A percentile compares a stretch with the other conserved stretches of the same genome.
phyloP scores from a whole-genome alignment of 2,113 vertebrate species.

The Ciconia boyciana region DNA sequence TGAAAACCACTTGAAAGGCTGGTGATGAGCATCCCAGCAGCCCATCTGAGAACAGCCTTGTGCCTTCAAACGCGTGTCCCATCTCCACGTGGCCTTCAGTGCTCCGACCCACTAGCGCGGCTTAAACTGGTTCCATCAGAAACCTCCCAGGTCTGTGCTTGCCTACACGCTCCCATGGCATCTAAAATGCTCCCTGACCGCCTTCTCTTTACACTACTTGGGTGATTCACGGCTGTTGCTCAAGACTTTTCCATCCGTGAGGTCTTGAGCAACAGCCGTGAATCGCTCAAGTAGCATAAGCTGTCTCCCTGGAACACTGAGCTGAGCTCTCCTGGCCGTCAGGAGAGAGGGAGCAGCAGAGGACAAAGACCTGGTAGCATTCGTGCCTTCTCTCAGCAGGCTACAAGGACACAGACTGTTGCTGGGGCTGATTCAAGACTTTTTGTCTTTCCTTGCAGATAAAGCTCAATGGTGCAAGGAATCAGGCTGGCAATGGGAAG shows the following conservation, averaged over 20 bases:
- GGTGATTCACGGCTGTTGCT: neutral
- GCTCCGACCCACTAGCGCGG: rapidly evolving
- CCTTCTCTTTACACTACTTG: neutral
- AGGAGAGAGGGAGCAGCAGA: neutral
- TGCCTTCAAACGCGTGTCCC: rapidly evolving
- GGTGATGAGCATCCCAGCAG: neutral
- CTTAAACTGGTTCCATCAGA: neutral
- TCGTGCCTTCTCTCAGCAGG: neutral
- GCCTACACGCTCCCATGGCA: neutral
- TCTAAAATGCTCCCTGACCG: neutral
- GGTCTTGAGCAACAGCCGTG: neutral
- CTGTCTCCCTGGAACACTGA: neutral
- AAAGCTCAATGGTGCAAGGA: neutral
- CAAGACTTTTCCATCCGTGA: neutral
- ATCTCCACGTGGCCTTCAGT: rapidly evolving
- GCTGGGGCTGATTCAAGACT: neutral
- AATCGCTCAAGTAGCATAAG: rapidly evolving
- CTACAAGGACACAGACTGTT: neutral
- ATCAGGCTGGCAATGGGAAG: neutral
- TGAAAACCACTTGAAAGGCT: neutral
- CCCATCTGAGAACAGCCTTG: neutral
- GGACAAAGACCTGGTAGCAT: neutral
- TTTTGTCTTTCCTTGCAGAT: neutral
- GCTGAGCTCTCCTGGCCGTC: neutral
- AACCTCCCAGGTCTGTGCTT: neutral